A percentile compares a stretch with the other conserved stretches of the same genome.
Conservation (phyloP, 2,797 vertebrate species). For the Tenualosa ilisha region DNA sequence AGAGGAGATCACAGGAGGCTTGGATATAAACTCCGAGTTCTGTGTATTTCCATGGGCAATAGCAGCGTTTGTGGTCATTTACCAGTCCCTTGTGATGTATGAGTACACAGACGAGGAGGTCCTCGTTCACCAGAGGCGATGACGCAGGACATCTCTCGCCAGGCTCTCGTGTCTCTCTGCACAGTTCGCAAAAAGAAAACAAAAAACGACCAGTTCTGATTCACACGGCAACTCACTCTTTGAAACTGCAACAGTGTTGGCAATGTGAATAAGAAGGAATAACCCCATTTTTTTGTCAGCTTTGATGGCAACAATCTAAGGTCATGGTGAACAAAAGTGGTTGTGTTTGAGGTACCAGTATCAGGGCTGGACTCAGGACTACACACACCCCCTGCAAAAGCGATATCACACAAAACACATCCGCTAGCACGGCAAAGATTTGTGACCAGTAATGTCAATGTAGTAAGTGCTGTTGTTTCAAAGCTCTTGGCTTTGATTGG, state of each 20-base stretch:
- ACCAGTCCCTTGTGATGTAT: background rate
- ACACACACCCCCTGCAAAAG: background rate
- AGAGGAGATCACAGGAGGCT: background rate
- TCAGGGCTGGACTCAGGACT: background rate
- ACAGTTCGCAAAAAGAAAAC: background rate
- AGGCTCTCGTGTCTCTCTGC: background rate
- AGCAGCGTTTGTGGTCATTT: conserved; percentile 9
- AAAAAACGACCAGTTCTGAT: background rate
- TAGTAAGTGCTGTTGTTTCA: background rate
- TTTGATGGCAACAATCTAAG: background rate
- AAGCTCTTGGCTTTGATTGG: background rate
- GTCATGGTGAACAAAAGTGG: background rate
- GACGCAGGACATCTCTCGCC: background rate
- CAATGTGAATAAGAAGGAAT: background rate
- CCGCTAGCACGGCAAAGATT: background rate
- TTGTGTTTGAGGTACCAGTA: conserved; percentile 1
- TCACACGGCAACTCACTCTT: background rate
- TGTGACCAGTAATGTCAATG: background rate
- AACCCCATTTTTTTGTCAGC: background rate
- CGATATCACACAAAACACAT: conserved; percentile 9
- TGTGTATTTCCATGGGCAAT: background rate
- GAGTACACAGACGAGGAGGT: background rate
- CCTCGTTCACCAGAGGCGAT: background rate
- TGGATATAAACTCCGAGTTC: background rate
- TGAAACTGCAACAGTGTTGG: background rate